Evolutionary conservation across 2,888 invertebrate species (phyloP), one percentile per base, ranked within the genome.

Genomic region (Leptinotarsa peninsularis): DNA sequence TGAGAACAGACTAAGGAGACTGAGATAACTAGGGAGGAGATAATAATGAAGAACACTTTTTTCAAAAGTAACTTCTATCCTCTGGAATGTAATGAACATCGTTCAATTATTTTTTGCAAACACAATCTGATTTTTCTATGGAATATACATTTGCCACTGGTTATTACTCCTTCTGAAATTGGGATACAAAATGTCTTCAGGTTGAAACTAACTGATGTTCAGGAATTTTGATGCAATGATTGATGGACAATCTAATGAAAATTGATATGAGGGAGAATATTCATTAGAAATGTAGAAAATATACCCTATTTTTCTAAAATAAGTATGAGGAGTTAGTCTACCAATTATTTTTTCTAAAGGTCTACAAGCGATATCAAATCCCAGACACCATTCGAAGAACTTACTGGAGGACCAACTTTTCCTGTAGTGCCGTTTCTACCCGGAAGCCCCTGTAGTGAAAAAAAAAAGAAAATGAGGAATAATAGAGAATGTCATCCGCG

Each of bases 391-490:
- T 50, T 23, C 80, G 15, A 66, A 17, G 18, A 23, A 76, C 83
- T 84, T 83, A 84, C 87, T 80, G 83, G 83, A 77, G 80, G 80
- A 73, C 87, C 90, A 76, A 86, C 87, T 68, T 88, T 86, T 72
- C 91, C 91, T 80, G 87, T 87, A 56, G 89, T 87, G 76, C 90
- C 90, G 78, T 89, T 88, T 82, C 87, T 87, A 77, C 90, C 90
- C 72, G 89, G 88, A 75, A 87, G 84, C 50, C 89, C 89, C 89
- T 89, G 85, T 58, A 74, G 68, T 21, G 33, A 63, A 33, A 43
- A 63, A 21, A 3, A 63, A 63, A 63, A 63, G n/a, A 33, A 63
- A 50, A 77, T 63, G 58, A 76, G 33, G 63, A 49, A 71, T n/a
- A 49, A 49, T n/a, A 4, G 18, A 60, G 33, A 67, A 67, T 66